Evolutionary conservation across 1,140 invertebrate genomes (phyloP).

Genomic region (Dendrolimus kikuchii): DNA sequence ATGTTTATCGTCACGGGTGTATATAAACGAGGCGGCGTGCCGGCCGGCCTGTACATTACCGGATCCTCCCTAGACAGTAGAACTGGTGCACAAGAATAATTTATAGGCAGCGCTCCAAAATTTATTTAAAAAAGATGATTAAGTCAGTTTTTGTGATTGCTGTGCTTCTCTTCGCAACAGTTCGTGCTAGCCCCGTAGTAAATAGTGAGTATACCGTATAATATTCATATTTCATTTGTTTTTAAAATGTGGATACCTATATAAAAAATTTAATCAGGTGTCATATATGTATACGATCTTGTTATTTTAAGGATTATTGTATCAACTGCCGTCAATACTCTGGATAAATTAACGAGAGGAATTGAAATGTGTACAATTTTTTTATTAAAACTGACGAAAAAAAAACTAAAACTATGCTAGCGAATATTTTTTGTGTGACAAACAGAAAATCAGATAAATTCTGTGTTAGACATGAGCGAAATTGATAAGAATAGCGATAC

Average conservation of each 20-base stretch:
- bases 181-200: conserved; percentile 5
- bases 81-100: conserved; percentile 4
- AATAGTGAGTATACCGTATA: background rate
- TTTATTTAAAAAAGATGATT: conserved; percentile 12
- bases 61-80: conserved; percentile 5
- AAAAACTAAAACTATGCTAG: no score
- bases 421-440: no score
- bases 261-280: background rate
- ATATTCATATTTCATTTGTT: no score
- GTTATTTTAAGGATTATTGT: background rate
- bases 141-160: conserved; percentile 9
- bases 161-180: conserved; percentile 10
- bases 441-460: no score
- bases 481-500: no score
- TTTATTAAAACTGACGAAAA: no score
- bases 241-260: no score
- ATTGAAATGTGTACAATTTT: no score
- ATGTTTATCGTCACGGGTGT: conserved; percentile 30
- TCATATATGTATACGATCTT: background rate
- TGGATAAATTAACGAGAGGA: no score
- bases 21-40: conserved; percentile 21
- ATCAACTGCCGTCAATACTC: background rate
- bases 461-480: no score
- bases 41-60: conserved; percentile 21
- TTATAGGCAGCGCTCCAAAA: background rate